These are phyloP conservation scores for Phalacrocorax aristotelis DNA, from an alignment of 2,113 vertebrate species.

Conservation along the genomic window DNA sequence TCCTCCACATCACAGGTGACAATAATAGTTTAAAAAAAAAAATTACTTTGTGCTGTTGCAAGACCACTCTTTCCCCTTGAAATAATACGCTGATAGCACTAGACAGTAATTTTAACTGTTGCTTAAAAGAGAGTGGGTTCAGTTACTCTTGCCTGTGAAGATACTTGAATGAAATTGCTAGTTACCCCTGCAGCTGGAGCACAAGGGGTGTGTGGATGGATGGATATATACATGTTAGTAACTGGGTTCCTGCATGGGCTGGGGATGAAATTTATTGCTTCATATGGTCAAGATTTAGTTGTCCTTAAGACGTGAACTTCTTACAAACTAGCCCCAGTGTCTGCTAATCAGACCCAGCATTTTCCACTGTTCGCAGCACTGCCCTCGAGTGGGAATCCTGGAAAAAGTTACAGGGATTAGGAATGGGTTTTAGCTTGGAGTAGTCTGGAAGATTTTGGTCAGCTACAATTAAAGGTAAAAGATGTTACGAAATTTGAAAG, in stretches of 20 bases:
- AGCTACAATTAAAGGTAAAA: neutral
- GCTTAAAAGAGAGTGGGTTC: neutral
- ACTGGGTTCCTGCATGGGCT: neutral
- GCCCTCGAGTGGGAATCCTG: neutral
- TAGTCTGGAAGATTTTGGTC: neutral
- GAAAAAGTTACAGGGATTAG: neutral
- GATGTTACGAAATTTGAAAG: neutral
- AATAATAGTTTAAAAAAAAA: neutral
- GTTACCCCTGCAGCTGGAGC: neutral
- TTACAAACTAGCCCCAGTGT: neutral
- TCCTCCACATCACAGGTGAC: neutral
- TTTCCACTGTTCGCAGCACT: neutral
- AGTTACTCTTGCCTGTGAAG: neutral
- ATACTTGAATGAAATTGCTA: neutral
- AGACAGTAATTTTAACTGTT: neutral
- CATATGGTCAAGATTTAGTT: fast-evolving
- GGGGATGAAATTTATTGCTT: neutral
- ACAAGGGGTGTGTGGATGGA: too few relatives aligned
- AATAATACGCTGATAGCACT: neutral
- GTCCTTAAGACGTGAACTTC: neutral
- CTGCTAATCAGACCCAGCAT: neutral
- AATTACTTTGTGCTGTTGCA: neutral
- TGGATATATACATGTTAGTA: too few relatives aligned
- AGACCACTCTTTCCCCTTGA: neutral
- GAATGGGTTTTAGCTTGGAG: neutral